Conservation (phyloP, 2,113 vertebrate species). For the Casuarius casuarius region DNA sequence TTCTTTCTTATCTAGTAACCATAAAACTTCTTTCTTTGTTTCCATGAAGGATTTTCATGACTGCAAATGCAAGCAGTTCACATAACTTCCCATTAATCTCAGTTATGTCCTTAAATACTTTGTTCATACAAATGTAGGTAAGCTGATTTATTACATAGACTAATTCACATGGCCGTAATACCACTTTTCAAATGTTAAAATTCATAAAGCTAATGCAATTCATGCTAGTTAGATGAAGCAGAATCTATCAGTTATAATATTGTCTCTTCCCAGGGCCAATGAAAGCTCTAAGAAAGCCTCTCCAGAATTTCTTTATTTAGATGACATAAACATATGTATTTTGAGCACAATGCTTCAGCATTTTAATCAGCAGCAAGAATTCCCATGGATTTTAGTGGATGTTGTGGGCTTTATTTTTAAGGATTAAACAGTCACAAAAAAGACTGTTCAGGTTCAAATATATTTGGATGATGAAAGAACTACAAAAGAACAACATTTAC, state of each 20-base stretch:
- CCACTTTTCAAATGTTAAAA: background rate
- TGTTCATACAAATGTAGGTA: background rate
- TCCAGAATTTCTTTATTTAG: background rate
- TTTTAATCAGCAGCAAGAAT: no score
- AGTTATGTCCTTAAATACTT: background rate
- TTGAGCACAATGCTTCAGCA: background rate
- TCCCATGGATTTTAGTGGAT: background rate
- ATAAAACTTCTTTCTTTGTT: background rate
- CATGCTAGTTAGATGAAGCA: background rate
- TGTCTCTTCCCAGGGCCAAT: background rate
- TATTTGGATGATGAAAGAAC: background rate
- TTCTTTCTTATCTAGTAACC: background rate
- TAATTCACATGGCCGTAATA: background rate
- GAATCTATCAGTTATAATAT: background rate
- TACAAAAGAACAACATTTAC: background rate
- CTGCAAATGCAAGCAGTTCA: background rate
- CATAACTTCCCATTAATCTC: background rate
- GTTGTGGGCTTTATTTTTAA: background rate
- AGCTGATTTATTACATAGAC: background rate
- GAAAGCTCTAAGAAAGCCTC: background rate
- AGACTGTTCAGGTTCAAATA: background rate
- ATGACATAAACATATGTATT: background rate
- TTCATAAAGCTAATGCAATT: background rate
- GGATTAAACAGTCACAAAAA: background rate
- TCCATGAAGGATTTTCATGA: background rate